Evolutionary conservation across 2,888 invertebrate genomes (phyloP), one percentile per base, ranked within the genome.

Genomic region (Drosophila peninsularis): DNA sequence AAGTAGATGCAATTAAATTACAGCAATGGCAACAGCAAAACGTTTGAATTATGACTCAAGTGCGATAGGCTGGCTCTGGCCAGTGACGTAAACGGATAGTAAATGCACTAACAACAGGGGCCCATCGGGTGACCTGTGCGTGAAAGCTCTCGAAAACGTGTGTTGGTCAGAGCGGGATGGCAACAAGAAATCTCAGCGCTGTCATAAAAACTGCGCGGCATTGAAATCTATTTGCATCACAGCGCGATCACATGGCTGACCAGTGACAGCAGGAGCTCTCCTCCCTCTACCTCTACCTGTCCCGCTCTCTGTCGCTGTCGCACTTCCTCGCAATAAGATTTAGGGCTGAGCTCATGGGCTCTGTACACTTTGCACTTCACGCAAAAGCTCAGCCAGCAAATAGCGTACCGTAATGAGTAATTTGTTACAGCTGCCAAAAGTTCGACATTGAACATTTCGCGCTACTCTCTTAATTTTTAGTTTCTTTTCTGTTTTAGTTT

Each of bases 161-260:
- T 41, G 30, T 13, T 5, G 7, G 7, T 10, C 13, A 42, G 41
- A 57, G 55, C n/a, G 49, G 34, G 47, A 53, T 57, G 11, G 32
- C 47, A 47, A 39, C n/a, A 49, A 54, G 47, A 65, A 49, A 58
- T 75, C 36, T 61, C 37, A 52, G 45, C 58, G 30, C 39, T 73
- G 71, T 72, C 68, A 68, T 74, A 73, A 70, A 66, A 71, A 45
- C 34, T 30, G 34, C 45, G 62, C 72, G 75, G 49, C 78, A 76
- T 76, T 76, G 76, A 76, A 76, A 69, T 73, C 75, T 78, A 76
- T 76, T 76, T 78, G 75, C 75, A 76, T 78, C 64, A 58, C 52
- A 64, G 58, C n/a, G 78, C 64, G 75, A 76, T 76, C 76, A 76
- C 76, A 76, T 69, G 76, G 41, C 58, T 17, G 49, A 39, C 58